Base-by-base conservation (phyloP, 2,888 invertebrate genomes). In the Drosophila fulvimacula region DNA sequence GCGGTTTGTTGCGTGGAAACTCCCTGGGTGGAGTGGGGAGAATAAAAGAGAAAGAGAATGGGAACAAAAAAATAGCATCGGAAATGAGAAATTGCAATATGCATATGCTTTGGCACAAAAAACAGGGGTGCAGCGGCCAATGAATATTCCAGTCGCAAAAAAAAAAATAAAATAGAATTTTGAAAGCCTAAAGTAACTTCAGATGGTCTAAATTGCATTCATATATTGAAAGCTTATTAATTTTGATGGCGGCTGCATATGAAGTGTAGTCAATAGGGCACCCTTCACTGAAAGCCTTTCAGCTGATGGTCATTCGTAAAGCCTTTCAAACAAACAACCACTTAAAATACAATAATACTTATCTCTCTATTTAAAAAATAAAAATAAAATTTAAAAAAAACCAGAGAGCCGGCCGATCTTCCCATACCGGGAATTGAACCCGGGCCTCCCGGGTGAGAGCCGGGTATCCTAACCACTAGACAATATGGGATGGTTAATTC, bases 401-500 rank as follows among this genome's bases (percentile, higher is more conserved):
- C n/a, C n/a, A n/a, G n/a, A n/a, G n/a, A n/a, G n/a, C n/a, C n/a
- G n/a, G n/a, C n/a, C n/a, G n/a, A 36, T 17, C 41, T 81, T 79
- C 79, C 79, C 79, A 79, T 81, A 79, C 79, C 79, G 79, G 79
- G 79, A 79, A 79, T 79, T 81, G 79, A 79, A 79, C 79, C 80
- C 78, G 78, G 78, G 78, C 77, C 76, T 79, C 81, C 79, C 81
- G 79, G 79, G 81, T 79, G 79, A 79, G 81, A 79, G 79, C 79
- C 79, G 81, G 79, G 81, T 79, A 81, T 79, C 81, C 79, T 82
- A 80, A 82, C 80, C 82, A 80, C 80, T 80, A 80, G 82, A 80
- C 80, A 82, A 80, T 80, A 80, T 80, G 80, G 80, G 80, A 82
- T 66, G 10, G 61, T 41, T 70, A 3, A 6, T 0, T 0, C 0